Evolutionary conservation across 2,113 vertebrate species (phyloP), one percentile per base, ranked within the genome.

Genomic region (Syngnathus floridae): DNA sequence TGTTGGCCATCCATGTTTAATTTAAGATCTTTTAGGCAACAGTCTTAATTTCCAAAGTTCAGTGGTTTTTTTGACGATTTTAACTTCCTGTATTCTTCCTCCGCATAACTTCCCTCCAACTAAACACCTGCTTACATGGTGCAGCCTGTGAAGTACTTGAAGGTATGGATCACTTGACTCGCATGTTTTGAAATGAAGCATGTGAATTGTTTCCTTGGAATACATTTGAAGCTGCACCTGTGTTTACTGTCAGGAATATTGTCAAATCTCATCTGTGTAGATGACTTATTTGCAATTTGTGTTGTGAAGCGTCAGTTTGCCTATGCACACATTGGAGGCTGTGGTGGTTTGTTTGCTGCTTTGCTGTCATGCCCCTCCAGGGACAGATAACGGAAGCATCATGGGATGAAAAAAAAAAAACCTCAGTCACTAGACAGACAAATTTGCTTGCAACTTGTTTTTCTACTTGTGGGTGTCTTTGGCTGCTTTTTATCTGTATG

Each of bases 121-220:
- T 43, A 26, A 63, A 31, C 22, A 61, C 88, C 81, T 86, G 91
- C 83, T 85, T 13, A 90, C 84, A 93, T 89, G 26, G 26, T 31
- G 89, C 95, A 96, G 91, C 91, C 92, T 76, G 91, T 90, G 91
- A 94, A 94, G 91, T 91, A 92, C 90, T 94, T 94, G 41, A 97
- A 97, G 95, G 95, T 97, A 86, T 56, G 70, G 72, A 72, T 92
- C 75, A 43, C 90, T 92, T 68, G 66, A 76, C 75, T 78, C 81
- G 92, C 94, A 94, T 94, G 94, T 85, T 55, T 59, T 67, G 57
- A 60, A 62, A 67, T 54, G 71, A 70, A 71, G 71, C 75, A 77
- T 73, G 74, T 83, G 75, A 75, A 48, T 71, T 69, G 70, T 77
- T 74, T 82, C 73, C 69, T 77, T 74, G 67, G 63, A 67, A 43